Evolutionary conservation across 2,888 invertebrate species (phyloP).

Genomic region (Nomada hirtipes): DNA sequence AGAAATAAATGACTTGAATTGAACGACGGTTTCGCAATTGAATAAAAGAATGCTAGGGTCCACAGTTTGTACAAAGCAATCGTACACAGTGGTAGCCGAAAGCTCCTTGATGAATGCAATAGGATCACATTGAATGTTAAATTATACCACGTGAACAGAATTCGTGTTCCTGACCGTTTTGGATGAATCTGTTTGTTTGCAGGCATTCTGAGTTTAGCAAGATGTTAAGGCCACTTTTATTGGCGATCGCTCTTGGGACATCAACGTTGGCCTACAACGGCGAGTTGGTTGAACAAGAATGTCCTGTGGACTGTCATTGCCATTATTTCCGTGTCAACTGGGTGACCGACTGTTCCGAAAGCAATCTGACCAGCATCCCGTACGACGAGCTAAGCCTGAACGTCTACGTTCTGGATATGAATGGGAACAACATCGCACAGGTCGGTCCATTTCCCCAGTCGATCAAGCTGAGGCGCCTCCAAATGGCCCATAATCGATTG

Average conservation of each 20-base stretch:
- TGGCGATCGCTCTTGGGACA: conserved; percentile 63
- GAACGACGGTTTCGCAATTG: too few species aligned
- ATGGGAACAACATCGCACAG: conserved; percentile 88
- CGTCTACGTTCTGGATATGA: conserved; percentile 90
- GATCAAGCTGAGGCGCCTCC: conserved; percentile 89
- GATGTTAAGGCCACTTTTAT: conserved; percentile 66
- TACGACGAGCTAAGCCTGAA: conserved; percentile 89
- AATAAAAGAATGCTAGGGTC: too few species aligned
- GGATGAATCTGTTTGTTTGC: conserved; percentile 10
- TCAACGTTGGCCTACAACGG: conserved; percentile 85
- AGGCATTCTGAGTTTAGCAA: conserved; percentile 47
- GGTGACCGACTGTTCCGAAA: conserved; percentile 91
- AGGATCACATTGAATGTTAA: neutral
- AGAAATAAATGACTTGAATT: too few species aligned
- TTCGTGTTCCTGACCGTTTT: too few species aligned
- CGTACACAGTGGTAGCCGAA: too few species aligned
- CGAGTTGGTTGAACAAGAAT: conserved; percentile 88
- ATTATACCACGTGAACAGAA: too few species aligned
- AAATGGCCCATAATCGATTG: conserved; percentile 89
- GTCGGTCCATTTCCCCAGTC: conserved; percentile 88
- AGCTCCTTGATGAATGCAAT: too few species aligned
- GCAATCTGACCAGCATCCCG: conserved; percentile 89
- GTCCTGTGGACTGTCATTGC: conserved; percentile 91
- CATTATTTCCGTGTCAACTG: conserved; percentile 91
- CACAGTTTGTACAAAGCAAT: too few species aligned